Evolutionary conservation across 2,797 vertebrate species (phyloP).

Genomic region (Gila robusta): DNA sequence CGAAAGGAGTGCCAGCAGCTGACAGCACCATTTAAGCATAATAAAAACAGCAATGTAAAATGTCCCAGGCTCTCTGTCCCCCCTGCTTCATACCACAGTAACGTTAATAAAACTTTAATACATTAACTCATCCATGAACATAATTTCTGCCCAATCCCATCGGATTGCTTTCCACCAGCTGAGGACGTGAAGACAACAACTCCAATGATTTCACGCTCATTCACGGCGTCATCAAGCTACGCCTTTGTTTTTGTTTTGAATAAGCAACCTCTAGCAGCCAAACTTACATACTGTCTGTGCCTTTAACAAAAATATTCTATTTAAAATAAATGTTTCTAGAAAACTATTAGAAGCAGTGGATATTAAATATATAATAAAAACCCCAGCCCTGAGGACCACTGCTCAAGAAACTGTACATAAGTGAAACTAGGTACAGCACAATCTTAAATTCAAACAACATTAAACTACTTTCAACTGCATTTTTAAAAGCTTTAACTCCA

Average conservation of each 20-base stretch:
- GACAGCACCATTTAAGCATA: too few relatives aligned
- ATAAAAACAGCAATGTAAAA: too few relatives aligned
- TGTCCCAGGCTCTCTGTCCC: too few relatives aligned
- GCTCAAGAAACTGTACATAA: not conserved
- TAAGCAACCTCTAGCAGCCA: not conserved
- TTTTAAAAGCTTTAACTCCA: not conserved
- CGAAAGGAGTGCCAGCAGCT: too few relatives aligned
- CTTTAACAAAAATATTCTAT: not conserved
- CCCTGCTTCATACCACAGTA: too few relatives aligned
- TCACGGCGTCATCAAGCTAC: not conserved
- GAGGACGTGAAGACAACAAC: not conserved
- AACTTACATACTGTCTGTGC: not conserved
- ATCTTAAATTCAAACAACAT: not conserved
- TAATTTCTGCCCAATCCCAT: too few relatives aligned
- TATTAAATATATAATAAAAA: not conserved
- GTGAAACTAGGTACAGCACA: not conserved
- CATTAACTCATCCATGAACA: too few relatives aligned
- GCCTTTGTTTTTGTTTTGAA: not conserved
- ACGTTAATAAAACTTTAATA: too few relatives aligned
- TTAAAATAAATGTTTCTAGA: not conserved
- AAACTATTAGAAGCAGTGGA: not conserved
- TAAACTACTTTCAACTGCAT: not conserved
- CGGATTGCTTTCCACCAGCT: not conserved
- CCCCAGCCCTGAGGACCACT: not conserved
- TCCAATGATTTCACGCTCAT: not conserved